Evolutionary conservation across 2,113 vertebrate genomes (phyloP).

Genomic region (Calypte anna): DNA sequence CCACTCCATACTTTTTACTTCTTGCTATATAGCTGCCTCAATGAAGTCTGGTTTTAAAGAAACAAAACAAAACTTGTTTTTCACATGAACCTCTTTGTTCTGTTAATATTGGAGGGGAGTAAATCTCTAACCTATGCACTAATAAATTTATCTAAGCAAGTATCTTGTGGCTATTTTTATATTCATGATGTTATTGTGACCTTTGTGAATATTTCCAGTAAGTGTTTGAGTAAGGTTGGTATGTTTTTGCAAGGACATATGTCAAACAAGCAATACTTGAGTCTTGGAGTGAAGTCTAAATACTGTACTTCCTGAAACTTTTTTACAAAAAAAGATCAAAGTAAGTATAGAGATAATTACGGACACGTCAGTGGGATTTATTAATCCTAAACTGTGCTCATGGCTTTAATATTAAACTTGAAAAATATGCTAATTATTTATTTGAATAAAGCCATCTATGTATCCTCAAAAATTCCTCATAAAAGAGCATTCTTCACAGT

Average conservation of each 20-base stretch:
- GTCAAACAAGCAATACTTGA: fast-evolving
- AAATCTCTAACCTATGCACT: slow-evolving; percentile 59
- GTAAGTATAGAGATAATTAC: neutral
- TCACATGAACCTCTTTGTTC: neutral
- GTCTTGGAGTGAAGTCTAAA: neutral
- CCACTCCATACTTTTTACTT: neutral
- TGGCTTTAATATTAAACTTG: neutral
- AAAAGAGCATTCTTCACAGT: neutral
- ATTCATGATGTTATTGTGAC: neutral
- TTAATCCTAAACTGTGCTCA: neutral
- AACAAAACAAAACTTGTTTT: neutral
- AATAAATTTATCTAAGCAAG: slow-evolving; percentile 62
- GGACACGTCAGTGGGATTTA: neutral
- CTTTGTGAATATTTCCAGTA: neutral
- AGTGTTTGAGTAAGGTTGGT: neutral
- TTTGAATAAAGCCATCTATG: neutral
- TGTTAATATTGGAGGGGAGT: slow-evolving; percentile 2
- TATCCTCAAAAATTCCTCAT: neutral
- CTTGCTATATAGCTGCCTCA: slow-evolving; percentile 17
- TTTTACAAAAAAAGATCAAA: neutral
- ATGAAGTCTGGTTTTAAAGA: neutral
- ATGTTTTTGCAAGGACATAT: fast-evolving
- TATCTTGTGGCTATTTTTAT: neutral
- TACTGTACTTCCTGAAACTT: neutral
- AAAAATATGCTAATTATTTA: neutral